Evolutionary conservation across 2,797 vertebrate genomes (phyloP).

Genomic region (Sebastes taczanowskii): DNA sequence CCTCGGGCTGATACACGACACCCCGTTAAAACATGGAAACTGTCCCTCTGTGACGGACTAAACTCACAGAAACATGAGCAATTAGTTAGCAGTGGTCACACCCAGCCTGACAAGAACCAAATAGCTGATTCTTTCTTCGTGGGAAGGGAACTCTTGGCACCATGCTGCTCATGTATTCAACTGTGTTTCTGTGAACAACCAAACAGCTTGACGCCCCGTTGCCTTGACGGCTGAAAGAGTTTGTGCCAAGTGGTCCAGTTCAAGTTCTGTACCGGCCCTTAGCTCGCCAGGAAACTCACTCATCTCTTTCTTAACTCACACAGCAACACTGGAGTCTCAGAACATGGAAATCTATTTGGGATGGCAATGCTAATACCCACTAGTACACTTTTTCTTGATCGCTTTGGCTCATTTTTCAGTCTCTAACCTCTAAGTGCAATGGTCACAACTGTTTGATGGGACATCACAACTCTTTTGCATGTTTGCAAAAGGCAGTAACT

Average conservation of each 20-base stretch:
- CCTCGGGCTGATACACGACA: neutral
- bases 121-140: neutral
- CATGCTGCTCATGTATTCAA: neutral
- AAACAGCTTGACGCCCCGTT: neutral
- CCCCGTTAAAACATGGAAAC: neutral
- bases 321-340: neutral
- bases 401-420: too few species aligned
- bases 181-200: neutral
- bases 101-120: neutral
- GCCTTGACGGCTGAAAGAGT: neutral
- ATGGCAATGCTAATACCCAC: neutral
- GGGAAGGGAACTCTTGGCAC: neutral
- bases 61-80: neutral
- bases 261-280: neutral
- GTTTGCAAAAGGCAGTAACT: too few species aligned
- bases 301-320: neutral
- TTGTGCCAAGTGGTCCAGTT: neutral
- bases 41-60: neutral
- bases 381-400: too few species aligned
- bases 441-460: too few species aligned
- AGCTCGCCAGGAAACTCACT: neutral
- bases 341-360: neutral
- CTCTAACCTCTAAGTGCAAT: too few species aligned
- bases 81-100: neutral
- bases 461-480: too few species aligned